Evolutionary conservation across 2,113 vertebrate species (phyloP), one percentile per base, ranked within the genome.

Genomic region (Calyptomena viridis): DNA sequence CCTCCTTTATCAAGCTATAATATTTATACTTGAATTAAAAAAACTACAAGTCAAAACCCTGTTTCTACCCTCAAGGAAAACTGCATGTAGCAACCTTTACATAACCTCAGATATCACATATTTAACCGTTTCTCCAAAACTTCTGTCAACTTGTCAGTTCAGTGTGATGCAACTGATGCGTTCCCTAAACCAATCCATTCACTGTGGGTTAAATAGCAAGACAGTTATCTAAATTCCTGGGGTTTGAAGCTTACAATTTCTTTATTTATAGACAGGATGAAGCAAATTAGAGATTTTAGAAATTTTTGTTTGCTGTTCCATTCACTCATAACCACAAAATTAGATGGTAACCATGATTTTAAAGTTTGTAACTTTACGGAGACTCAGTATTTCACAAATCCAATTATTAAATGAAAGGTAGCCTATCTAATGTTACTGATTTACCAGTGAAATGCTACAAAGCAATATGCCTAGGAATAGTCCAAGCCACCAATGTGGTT

Each of bases 281-380:
- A 94, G 35, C 33, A 92, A 96, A 95, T 87, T 63, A 87, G 53
- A 95, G 77, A 84, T 81, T 73, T 77, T 40, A 31, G 50, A 55
- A 33, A 50, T 81, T 68, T 74, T 87, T 91, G 58, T 59, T 91
- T 90, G 59, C 72, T 64, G 33, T 83, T 94, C 44, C n/a, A 56
- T 76, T 94, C 53, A 28, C 15, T 87, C 60, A 9, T 49, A 77
- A 74, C 79, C 93, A 90, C 49, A 87, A 94, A 94, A 94, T 76
- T 63, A 93, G 42, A 93, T 46, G 35, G 71, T 52, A 89, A 40
- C 55, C 0, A 4, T 17, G 15, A 73, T 91, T 89, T 76, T 79
- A 35, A 92, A 69, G 31, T 80, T 17, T 80, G 17, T 42, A 72
- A 55, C 13, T 31, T 81, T 81, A 81, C 13, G 33, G 40, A 81